Evolutionary conservation across 92 coral and sea anemone genomes (phyloP), one percentile per base, ranked within the genome.

Genomic region (Zoanthus sansibaricus): DNA sequence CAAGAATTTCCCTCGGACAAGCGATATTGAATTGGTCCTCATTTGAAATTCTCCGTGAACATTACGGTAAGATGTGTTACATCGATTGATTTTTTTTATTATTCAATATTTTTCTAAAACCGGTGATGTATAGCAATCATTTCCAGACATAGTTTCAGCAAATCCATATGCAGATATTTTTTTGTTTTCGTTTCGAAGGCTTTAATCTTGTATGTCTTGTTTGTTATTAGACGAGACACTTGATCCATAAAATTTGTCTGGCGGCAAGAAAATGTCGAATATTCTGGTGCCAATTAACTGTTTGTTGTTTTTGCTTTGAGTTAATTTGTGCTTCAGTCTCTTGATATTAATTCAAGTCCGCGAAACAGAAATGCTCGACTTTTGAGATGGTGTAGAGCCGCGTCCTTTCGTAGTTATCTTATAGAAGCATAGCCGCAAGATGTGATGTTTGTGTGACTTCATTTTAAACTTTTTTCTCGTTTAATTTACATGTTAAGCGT

Each of bases 21-120:
- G 56, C 84, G 17, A 62, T 18, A 67, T n/a, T 45, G 83, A 33
- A 13, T 11, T 31, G 46, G 46, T 12, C 9, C 20, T 18, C n/a
- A 59, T 21, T 37, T 47, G 45, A 3, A 16, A 12, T n/a, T 20
- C 62, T 61, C 58, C 74, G 85, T 67, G 62, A 80, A 64, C 30
- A 66, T 46, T 80, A 13, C 73, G 74, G 85, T 80, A 80, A 80
- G 85, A 25, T 33, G 61, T 10, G 42, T 61, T 46, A 45, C 7
- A 16, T 51, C 21, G 84, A 37, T 20, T n/a, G 9, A 20, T 18
- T 21, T 17, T 25, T 20, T 66, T 79, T 25, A n/a, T 42, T 62
- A 33, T 33, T 44, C 10, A 7, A 75, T 9, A 25, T 25, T 21
- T 25, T 45, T 3, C 14, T 11, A 21, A 49, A 9, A 1, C n/a